Percentiles rank a stretch among this genome's conserved stretches.
phyloP scores from a whole-genome alignment of 2,113 vertebrate genomes.

The Chitala chitala region DNA sequence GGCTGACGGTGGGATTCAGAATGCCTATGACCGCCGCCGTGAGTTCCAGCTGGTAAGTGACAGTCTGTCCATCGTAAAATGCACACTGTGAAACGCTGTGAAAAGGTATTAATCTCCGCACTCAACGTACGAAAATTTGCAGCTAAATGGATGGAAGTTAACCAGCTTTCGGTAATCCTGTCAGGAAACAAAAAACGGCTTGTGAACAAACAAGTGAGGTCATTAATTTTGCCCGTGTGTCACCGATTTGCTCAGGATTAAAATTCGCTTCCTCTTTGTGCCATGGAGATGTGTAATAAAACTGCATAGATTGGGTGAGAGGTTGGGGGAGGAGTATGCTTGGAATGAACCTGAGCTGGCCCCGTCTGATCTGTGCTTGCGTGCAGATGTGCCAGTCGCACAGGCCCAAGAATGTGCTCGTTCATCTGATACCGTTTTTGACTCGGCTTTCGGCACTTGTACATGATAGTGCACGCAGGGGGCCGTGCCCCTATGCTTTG shows the following conservation, averaged over 20 bases:
- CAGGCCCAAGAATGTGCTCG: neutral
- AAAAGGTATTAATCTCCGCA: neutral
- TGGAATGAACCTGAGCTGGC: neutral
- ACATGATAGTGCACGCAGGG: neutral
- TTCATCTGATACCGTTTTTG: no score
- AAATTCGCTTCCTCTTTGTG: neutral
- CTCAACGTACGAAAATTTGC: neutral
- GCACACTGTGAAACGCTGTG: neutral
- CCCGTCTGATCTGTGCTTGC: neutral
- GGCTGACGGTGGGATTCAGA: slow-evolving; percentile 84
- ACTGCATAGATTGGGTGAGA: no score
- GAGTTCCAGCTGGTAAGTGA: slow-evolving; percentile 93
- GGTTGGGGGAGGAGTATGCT: neutral
- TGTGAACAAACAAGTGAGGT: no score
- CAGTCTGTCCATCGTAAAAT: neutral
- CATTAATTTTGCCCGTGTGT: no score
- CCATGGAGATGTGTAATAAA: neutral
- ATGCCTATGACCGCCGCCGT: slow-evolving; percentile 86
- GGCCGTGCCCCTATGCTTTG: no score
- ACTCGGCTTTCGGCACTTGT: no score
- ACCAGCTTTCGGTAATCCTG: no score
- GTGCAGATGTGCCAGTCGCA: no score
- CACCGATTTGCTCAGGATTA: no score
- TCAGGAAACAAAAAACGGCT: no score
- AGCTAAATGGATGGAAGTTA: no score